Conservation (phyloP, 2,888 invertebrate genomes). For the Apodemia hepburni region DNA sequence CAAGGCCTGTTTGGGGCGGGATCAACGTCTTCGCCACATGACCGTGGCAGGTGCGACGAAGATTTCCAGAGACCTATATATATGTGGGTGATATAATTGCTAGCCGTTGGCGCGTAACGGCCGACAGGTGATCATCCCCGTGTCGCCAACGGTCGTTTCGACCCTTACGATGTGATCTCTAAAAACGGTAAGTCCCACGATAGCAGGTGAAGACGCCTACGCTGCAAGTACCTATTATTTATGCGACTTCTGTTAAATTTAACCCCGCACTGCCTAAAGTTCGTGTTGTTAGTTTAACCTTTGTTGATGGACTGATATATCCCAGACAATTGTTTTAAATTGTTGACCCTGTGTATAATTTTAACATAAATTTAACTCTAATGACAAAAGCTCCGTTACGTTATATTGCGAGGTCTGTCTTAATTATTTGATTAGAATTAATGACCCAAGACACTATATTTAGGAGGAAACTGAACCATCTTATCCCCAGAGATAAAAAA, state of each 20-base stretch:
- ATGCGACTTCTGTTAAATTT: conserved; percentile 42
- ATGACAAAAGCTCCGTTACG: background rate
- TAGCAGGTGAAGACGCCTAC: conserved; percentile 67
- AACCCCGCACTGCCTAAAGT: conserved; percentile 22
- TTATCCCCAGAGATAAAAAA: too few species aligned
- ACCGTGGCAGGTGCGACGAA: conserved; percentile 73
- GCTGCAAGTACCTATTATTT: conserved; percentile 40
- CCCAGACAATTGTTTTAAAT: conserved; percentile 24
- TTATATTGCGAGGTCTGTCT: background rate
- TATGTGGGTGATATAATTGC: conserved; percentile 77
- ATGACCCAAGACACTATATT: too few species aligned
- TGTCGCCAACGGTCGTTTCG: conserved; percentile 66
- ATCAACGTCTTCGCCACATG: conserved; percentile 79
- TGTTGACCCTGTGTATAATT: conserved; percentile 22
- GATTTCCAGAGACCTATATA: conserved; percentile 67
- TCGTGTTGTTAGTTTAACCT: background rate
- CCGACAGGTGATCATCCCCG: conserved; percentile 75
- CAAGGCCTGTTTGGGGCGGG: conserved; percentile 41
- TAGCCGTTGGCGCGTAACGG: conserved; percentile 78
- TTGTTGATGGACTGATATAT: background rate
- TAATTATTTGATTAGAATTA: too few species aligned
- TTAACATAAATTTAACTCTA: conserved; percentile 18
- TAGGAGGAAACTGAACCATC: too few species aligned
- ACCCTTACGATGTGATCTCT: conserved; percentile 60
- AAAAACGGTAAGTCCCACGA: conserved; percentile 76